Conservation (phyloP, 64 coral and sea anemone genomes). For the Montipora cactus region DNA sequence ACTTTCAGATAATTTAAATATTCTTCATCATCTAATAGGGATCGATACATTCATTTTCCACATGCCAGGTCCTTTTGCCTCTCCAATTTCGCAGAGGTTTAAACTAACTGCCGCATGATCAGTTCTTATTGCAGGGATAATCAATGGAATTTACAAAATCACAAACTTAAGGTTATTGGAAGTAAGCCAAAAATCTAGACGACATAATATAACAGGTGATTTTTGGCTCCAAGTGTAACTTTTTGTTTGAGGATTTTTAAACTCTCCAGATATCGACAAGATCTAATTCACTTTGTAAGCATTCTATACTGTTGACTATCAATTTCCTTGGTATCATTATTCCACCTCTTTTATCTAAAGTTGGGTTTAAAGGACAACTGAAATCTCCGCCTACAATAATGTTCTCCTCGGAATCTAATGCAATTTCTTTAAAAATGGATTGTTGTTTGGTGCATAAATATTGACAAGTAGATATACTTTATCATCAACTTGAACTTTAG, state of each 20-base stretch:
- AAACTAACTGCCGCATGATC: background rate
- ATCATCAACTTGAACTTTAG: too few species aligned
- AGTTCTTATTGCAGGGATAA: background rate
- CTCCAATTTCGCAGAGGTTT: background rate
- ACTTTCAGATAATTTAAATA: too few species aligned
- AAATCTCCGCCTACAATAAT: too few species aligned
- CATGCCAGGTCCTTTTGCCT: background rate
- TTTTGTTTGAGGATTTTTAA: background rate
- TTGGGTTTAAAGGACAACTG: background rate
- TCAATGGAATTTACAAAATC: background rate
- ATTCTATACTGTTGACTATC: background rate
- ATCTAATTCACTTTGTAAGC: background rate
- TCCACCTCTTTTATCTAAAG: background rate
- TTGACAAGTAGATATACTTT: too few species aligned
- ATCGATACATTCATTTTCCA: too few species aligned
- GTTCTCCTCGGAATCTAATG: too few species aligned
- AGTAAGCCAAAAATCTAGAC: background rate
- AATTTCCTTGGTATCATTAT: too few species aligned
- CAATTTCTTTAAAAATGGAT: too few species aligned
- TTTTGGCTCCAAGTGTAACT: too few species aligned
- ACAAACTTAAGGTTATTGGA: background rate
- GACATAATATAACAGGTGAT: too few species aligned
- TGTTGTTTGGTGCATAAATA: too few species aligned
- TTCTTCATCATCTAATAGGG: too few species aligned
- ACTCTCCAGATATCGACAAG: background rate